Evolutionary conservation across 2,113 vertebrate genomes (phyloP).

Genomic region (Calonectris borealis): DNA sequence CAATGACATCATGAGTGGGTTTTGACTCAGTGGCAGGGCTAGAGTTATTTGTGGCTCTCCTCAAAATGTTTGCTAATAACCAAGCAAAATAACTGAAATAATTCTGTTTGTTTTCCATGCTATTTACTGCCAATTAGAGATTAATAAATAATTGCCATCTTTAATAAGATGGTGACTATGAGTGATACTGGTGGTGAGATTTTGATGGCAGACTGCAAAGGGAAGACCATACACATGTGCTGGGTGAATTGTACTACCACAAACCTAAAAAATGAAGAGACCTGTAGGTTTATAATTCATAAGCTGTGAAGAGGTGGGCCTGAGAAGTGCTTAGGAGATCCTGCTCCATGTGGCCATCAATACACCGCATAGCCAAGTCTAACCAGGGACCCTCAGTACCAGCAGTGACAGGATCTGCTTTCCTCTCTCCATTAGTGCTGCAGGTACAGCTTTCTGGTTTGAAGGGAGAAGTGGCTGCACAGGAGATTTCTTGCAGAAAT

Average conservation of each 20-base stretch:
- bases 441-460: neutral
- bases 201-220: neutral
- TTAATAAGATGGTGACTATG: neutral
- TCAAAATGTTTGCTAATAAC: neutral
- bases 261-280: neutral
- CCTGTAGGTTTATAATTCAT: neutral
- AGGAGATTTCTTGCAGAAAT: neutral
- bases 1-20: neutral
- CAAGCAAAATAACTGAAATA: neutral
- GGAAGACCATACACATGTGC: rapidly evolving
- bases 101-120: neutral
- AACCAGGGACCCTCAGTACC: neutral
- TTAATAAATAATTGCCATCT: neutral
- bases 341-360: neutral
- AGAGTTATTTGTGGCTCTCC: neutral
- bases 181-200: neutral
- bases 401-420: neutral
- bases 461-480: neutral
- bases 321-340: neutral
- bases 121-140: neutral
- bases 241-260: neutral
- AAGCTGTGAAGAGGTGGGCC: neutral
- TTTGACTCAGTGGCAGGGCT: neutral
- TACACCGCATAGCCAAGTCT: rapidly evolving
- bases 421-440: neutral